These are phyloP conservation scores for Aurelia coerulea DNA, from an alignment of 30 jellyfish, hydroid and myxozoan genomes.

Conservation along the genomic window DNA sequence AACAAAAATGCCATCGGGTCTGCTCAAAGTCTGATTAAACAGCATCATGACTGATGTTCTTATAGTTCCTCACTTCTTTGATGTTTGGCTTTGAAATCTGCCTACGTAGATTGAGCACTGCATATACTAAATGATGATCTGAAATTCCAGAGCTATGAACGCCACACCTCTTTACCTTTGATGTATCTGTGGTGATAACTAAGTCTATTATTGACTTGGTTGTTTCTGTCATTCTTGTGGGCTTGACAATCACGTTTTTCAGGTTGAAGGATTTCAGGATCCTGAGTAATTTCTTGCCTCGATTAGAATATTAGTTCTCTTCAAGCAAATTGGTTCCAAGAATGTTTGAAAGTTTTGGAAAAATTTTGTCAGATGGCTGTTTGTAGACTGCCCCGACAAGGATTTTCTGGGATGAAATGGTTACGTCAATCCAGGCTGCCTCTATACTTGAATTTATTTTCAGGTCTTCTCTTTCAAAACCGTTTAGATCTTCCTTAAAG, in stretches of 20 bases:
- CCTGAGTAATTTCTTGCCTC: conserved; percentile 57
- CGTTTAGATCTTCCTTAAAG: conserved; percentile 36
- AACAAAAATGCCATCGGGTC: conserved; percentile 56
- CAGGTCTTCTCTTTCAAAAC: conserved; percentile 46
- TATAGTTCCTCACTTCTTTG: conserved; percentile 44
- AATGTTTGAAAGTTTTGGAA: conserved; percentile 33
- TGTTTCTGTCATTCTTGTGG: conserved; percentile 65
- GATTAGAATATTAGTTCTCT: conserved; percentile 47
- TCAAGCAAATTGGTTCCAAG: conserved; percentile 63
- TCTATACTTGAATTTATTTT: conserved; percentile 6
- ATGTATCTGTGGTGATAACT: conserved; percentile 44
- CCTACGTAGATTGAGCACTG: conserved; percentile 41
- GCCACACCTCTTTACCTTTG: conserved; percentile 48
- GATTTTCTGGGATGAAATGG: conserved; percentile 33
- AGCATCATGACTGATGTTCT: conserved; percentile 31
- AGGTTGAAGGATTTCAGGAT: conserved; percentile 61
- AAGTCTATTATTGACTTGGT: conserved; percentile 39
- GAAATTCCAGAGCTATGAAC: conserved; percentile 48
- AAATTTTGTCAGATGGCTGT: conserved; percentile 47
- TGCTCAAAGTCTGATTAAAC: conserved; percentile 25
- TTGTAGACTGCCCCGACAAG: conserved; percentile 39
- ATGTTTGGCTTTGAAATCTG: conserved; percentile 11
- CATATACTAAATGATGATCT: conserved; percentile 64
- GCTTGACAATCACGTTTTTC: conserved; percentile 45
- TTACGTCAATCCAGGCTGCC: conserved; percentile 32